These are phyloP conservation scores for Eristalis arbustorum DNA, from an alignment of 2,888 invertebrate species.

Conservation along the genomic window DNA sequence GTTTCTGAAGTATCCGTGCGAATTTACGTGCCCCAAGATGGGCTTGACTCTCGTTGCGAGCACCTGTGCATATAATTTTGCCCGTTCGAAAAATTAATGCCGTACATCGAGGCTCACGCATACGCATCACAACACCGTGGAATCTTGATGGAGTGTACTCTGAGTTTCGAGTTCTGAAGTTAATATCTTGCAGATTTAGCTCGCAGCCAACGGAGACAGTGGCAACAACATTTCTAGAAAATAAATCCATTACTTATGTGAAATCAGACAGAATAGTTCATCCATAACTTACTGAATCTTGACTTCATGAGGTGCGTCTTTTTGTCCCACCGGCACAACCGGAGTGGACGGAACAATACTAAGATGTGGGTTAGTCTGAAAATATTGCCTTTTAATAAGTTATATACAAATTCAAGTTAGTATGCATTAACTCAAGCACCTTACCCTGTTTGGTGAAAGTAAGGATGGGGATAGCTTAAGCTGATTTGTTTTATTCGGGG, in stretches of 20 bases:
- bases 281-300: slow-evolving; percentile 82
- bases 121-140: slow-evolving; percentile 91
- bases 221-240: slow-evolving; percentile 88
- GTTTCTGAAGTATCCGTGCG: slow-evolving; percentile 90
- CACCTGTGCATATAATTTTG: slow-evolving; percentile 91
- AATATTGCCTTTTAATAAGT: not conserved
- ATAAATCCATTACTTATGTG: not conserved
- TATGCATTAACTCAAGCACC: not conserved
- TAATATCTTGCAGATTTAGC: slow-evolving; percentile 87
- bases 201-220: slow-evolving; percentile 88
- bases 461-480: slow-evolving; percentile 10
- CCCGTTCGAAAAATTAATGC: slow-evolving; percentile 88
- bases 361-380: slow-evolving; percentile 75
- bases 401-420: not conserved
- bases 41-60: slow-evolving; percentile 88
- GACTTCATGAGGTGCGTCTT: slow-evolving; percentile 83
- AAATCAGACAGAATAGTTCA: not conserved
- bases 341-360: slow-evolving; percentile 79
- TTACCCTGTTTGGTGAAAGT: slow-evolving; percentile 52
- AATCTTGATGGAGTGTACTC: slow-evolving; percentile 92
- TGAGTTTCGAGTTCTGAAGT: slow-evolving; percentile 89
- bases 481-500: slow-evolving; percentile 9
- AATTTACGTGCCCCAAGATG: slow-evolving; percentile 90
- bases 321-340: slow-evolving; percentile 81
- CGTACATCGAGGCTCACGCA: slow-evolving; percentile 88